These are phyloP conservation scores for Centropyge bicolor DNA, from an alignment of 2,797 vertebrate genomes.

Conservation along the genomic window DNA sequence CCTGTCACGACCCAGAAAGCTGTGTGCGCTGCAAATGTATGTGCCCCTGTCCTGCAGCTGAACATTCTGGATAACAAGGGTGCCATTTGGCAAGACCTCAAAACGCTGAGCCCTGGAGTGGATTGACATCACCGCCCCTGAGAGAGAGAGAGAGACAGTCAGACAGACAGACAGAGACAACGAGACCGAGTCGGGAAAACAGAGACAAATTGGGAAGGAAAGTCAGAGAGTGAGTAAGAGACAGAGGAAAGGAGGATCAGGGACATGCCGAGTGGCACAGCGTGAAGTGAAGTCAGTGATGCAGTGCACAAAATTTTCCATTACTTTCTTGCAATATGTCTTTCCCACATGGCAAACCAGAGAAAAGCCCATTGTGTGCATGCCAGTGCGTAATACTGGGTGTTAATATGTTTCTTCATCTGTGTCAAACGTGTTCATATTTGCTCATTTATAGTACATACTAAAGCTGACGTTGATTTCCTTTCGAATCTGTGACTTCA, in stretches of 20 bases:
- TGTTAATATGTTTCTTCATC: constrained; percentile 64
- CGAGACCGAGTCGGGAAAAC: constrained; percentile 43
- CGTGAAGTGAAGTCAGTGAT: constrained; percentile 63
- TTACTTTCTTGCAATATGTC: constrained; percentile 66
- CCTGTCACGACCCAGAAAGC: constrained; percentile 88
- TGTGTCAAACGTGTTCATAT: constrained; percentile 53
- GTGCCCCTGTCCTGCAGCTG: constrained; percentile 94
- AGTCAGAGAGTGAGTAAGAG: constrained; percentile 47
- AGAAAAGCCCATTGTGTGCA: constrained; percentile 70
- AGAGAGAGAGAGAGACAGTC: constrained; percentile 46
- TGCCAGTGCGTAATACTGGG: constrained; percentile 63
- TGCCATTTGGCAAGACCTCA: constrained; percentile 92
- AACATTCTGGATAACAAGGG: constrained; percentile 88
- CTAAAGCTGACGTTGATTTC: constrained; percentile 20
- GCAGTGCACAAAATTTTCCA: constrained; percentile 73
- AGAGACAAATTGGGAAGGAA: constrained; percentile 59
- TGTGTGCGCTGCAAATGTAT: constrained; percentile 92
- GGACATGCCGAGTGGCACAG: constrained; percentile 44
- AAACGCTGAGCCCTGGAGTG: constrained; percentile 88
- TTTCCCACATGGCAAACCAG: constrained; percentile 59
- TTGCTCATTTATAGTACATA: constrained; percentile 23
- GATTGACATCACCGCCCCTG: constrained; percentile 90
- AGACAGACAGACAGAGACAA: constrained; percentile 23
- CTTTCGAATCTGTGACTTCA: constrained; percentile 36
- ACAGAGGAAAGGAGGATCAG: constrained; percentile 50